Conservation (phyloP, 2,113 vertebrate species). For the Syrrhaptes paradoxus region DNA sequence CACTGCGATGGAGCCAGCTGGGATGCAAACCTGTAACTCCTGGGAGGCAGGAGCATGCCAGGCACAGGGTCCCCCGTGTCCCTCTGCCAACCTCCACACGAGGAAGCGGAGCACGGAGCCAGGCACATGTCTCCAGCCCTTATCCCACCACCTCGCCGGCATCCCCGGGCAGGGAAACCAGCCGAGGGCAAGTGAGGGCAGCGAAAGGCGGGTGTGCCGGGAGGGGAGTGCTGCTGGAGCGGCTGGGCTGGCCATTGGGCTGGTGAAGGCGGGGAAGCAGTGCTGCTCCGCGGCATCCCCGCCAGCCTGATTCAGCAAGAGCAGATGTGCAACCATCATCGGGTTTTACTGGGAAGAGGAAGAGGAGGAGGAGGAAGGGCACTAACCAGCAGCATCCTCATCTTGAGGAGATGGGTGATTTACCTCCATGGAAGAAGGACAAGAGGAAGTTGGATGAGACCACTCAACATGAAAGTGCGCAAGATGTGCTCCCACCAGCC, state of each 20-base stretch:
- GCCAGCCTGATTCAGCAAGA: background rate
- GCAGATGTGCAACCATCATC: background rate
- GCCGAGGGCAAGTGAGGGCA: background rate
- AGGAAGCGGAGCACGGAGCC: background rate
- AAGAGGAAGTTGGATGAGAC: background rate
- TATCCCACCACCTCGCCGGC: background rate
- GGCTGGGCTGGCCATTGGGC: background rate
- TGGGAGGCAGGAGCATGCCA: background rate
- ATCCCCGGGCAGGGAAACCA: background rate
- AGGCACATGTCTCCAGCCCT: background rate
- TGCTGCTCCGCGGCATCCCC: background rate
- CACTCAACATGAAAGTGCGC: accelerated
- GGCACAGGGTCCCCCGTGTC: background rate
- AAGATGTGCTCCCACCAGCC: background rate
- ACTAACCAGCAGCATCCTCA: background rate
- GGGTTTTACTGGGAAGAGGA: background rate
- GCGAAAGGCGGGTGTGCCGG: accelerated
- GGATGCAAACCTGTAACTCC: background rate
- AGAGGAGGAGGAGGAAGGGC: background rate
- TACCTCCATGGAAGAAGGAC: background rate
- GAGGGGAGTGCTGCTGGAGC: background rate
- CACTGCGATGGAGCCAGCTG: background rate
- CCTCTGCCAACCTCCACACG: background rate
- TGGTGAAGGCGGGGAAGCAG: background rate
- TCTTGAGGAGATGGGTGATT: background rate